phyloP scores from a whole-genome alignment of 2,797 vertebrate genomes.

The Spea hammondii region DNA sequence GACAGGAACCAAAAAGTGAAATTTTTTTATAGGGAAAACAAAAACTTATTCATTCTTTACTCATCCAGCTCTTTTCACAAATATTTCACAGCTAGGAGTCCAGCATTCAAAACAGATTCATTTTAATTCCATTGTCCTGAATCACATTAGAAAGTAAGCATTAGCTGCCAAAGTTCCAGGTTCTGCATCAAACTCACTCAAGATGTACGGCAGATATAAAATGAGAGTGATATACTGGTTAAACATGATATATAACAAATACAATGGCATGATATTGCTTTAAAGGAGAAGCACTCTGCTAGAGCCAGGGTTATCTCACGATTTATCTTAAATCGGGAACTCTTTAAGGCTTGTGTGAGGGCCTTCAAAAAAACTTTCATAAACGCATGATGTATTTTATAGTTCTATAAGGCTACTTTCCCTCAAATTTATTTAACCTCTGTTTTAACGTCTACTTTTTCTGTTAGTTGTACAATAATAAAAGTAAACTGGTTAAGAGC shows the following conservation, averaged over 20 bases:
- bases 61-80: slow-evolving; percentile 46
- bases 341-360: no score
- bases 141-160: slow-evolving; percentile 59
- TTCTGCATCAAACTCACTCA: slow-evolving; percentile 3
- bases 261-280: neutral
- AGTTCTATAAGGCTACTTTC: no score
- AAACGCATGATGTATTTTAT: no score
- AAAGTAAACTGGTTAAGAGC: no score
- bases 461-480: no score
- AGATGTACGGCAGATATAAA: slow-evolving; percentile 3
- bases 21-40: slow-evolving; percentile 51
- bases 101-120: slow-evolving; percentile 57
- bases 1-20: slow-evolving; percentile 45
- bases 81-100: slow-evolving; percentile 59
- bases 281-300: neutral
- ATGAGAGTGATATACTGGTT: neutral
- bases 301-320: no score
- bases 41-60: slow-evolving; percentile 37
- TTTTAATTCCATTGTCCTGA: slow-evolving; percentile 68
- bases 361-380: no score
- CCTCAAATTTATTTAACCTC: no score
- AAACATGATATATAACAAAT: neutral
- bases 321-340: no score
- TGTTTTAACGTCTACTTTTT: no score
- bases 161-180: slow-evolving; percentile 6